Base-by-base conservation (phyloP, 2,888 invertebrate genomes). In the Platerodrilus igneus region DNA sequence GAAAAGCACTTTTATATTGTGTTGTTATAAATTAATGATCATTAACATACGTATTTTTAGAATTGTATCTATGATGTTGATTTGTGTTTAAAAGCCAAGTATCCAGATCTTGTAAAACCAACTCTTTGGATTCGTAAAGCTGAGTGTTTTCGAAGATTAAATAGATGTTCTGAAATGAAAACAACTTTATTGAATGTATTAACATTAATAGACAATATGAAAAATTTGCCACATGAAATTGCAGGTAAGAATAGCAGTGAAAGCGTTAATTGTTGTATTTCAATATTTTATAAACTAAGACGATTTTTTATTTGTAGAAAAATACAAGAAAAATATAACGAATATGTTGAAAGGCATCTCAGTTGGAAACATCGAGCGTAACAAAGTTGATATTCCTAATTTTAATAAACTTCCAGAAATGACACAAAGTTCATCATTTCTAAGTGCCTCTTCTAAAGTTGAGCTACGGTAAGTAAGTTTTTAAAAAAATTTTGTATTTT, bases 91-190 rank as follows among this genome's bases (percentile, higher is more conserved):
- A 63, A 72, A 22, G 68, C 73, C 47, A 74, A 75, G 5, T 86
- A 84, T 59, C 83, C 86, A 0, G 57, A 64, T 20, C 73, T 76
- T 40, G 68, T 78, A 32, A 67, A 66, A 18, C 76, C 79, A 54
- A 88, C 87, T 66, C 65, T 89, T 33, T 68, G 77, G 34, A 63
- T 83, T 9, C 73, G 87, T 14, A 71, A 75, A 50, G 78, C 77
- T 1, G 77, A 81, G 51, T 84, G 85, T 62, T 73, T 73, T 48
- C 65, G 73, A 13, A 75, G 78, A 56, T 57, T 82, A 37, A 53
- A 57, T n/a, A 3, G 50, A 23, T 7, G 1, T n/a, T n/a, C n/a
- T 9, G 13, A 32, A 22, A 32, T 32, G 31, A 8, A 22, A 22
- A 21, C 2, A n/a, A 32, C 22, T 2, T 16, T 32, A 7, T 1